Evolutionary conservation across 1,140 invertebrate species (phyloP), one percentile per base, ranked within the genome.

Genomic region (Lethrus apterus): DNA sequence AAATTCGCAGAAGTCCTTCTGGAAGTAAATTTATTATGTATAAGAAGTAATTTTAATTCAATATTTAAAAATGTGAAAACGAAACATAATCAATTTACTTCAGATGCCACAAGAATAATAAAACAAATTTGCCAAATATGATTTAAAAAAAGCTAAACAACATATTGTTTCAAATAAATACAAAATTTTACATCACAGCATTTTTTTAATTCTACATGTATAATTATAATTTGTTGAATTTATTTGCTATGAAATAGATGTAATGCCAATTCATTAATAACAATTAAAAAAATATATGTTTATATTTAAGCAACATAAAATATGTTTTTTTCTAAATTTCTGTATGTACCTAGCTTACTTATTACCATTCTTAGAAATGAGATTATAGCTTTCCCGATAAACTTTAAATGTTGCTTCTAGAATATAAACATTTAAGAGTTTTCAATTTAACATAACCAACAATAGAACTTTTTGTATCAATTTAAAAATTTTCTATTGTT

Each of bases 161-260:
- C 5, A 42, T 42, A 57, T 55, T 55, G 52, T 59, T 59, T 57
- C 52, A 59, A 59, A 59, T 53, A 59, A 59, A 59, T 59, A 59
- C 55, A 56, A 56, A 52, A 47, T 48, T 38, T 55, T 51, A 51
- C 46, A 57, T 57, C 55, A 59, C 55, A 58, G 56, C 46, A 43
- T 48, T 31, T 41, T 48, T 42, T 48, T 31, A 46, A 48, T 34
- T 43, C 38, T 48, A 43, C 38, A 43, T 53, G 55, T 52, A 44
- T 46, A 51, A 54, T 47, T 53, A 53, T 21, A 46, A 51, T 48
- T 26, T 46, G 23, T 26, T 21, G 18, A 21, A 21, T 40, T 40
- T 20, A 18, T 31, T 42, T 34, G 24, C 24, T 26, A 34, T 34
- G 4, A 34, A 34, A n/a, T n/a, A n/a, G n/a, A n/a, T n/a, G n/a